Base-by-base conservation (phyloP, 2,888 invertebrate genomes). In the Folsomia manolachei region DNA sequence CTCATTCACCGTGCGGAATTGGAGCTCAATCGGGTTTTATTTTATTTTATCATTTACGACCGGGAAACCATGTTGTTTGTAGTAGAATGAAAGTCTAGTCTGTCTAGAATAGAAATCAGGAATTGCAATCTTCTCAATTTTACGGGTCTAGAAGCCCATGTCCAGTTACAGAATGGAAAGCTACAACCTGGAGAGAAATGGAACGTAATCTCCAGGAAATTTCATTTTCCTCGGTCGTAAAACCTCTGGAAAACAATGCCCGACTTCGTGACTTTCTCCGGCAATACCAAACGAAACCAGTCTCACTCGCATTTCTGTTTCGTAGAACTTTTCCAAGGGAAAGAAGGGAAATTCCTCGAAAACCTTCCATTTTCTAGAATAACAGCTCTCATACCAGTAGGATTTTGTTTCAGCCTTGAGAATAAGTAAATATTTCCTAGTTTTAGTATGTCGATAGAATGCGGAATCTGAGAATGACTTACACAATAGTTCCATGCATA, bases 151-250 rank as follows among this genome's bases (percentile, higher is more conserved):
- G n/a, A n/a, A 53, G 61, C 39, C 61, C 60, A 61, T n/a, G 69
- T 69, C 61, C 69, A 61, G 69, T 69, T 71, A 70, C 71, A 73
- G 69, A 73, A 71, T 26, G 63, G 71, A 19, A 65, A 53, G 27
- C 39, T 63, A 23, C 64, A 53, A 71, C 69, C 65, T 64, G 69
- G 25, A 69, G 67, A 73, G 71, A 71, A 71, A 73, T 68, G 65
- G 60, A 39, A 18, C 11, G 39, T 23, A 61, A 61, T 69, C 69
- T 61, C 69, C 53, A 19, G 19, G 67, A 60, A 69, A 61, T 69
- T 69, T 69, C 69, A 61, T 69, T 60, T 39, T 39, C 39, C 39
- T 4, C 7, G 39, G 7, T 39, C 39, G 39, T 39, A 39, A 39
- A 39, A 39, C 39, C 14, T 39, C 39, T 39, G 39, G 7, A 14